Evolutionary conservation across 1,140 invertebrate genomes (phyloP).

Genomic region (Penaeus vannamei): DNA sequence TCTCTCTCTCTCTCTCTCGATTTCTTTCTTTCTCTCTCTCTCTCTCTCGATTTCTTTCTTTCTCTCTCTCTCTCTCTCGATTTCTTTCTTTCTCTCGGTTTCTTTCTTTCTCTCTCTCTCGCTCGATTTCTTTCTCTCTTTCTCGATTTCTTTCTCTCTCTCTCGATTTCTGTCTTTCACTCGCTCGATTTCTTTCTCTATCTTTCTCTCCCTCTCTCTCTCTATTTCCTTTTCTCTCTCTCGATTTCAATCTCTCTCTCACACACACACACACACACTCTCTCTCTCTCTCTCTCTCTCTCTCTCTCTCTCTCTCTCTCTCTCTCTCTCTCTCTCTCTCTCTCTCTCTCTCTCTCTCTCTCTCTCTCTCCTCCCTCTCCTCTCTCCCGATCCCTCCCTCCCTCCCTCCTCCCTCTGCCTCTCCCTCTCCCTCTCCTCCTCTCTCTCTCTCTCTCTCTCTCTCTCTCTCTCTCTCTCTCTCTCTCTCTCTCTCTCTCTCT

Average conservation of each 20-base stretch:
- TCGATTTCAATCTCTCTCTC: neutral
- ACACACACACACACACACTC: too few relatives aligned
- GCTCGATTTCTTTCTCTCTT: slow-evolving; percentile 31
- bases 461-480: neutral
- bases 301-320: neutral
- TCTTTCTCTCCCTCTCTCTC: neutral
- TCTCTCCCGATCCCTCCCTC: too few relatives aligned
- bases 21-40: neutral
- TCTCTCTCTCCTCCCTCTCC: neutral
- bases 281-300: neutral
- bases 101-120: neutral
- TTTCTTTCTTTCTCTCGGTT: neutral
- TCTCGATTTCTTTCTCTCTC: slow-evolving; percentile 29
- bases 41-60: neutral
- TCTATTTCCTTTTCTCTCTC: neutral
- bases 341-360: slow-evolving; percentile 6
- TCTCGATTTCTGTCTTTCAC: neutral
- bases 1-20: too few relatives aligned
- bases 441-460: neutral
- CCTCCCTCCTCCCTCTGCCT: neutral
- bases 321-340: slow-evolving; percentile 40
- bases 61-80: neutral
- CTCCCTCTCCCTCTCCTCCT: neutral
- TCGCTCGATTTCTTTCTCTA: too few relatives aligned
- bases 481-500: slow-evolving; percentile 6